Conservation (phyloP, 2,113 vertebrate species). For the Nothoprocta perdicaria region DNA sequence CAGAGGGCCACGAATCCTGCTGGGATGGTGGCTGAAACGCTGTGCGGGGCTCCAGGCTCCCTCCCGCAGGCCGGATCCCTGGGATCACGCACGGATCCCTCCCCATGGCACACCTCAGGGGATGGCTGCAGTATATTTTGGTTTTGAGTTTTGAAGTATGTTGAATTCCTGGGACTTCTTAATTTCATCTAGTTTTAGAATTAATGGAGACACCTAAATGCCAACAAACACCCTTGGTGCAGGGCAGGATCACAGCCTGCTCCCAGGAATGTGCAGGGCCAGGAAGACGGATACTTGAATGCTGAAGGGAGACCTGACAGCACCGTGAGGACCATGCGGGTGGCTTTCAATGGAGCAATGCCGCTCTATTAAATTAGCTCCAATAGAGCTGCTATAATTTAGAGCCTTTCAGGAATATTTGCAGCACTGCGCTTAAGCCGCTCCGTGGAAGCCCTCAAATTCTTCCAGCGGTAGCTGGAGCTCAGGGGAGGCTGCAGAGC, state of each 20-base stretch:
- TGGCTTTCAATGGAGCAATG: neutral
- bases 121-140: rapidly evolving
- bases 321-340: rapidly evolving
- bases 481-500: neutral
- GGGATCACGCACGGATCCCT: rapidly evolving
- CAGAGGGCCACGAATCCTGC: rapidly evolving
- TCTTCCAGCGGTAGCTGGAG: neutral
- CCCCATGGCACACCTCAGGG: neutral
- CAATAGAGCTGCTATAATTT: rapidly evolving
- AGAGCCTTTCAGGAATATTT: neutral
- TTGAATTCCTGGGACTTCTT: neutral
- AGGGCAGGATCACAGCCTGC: neutral
- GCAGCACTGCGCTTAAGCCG: neutral
- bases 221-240: neutral
- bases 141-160: neutral
- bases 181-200: neutral
- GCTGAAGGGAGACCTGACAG: neutral
- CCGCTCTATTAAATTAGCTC: neutral
- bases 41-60: neutral
- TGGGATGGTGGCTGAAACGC: neutral
- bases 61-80: rapidly evolving
- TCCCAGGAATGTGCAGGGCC: neutral
- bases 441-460: neutral
- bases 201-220: rapidly evolving
- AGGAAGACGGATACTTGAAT: neutral